These are phyloP conservation scores for Sula dactylatra DNA, from an alignment of 2,113 vertebrate species.

Conservation along the genomic window DNA sequence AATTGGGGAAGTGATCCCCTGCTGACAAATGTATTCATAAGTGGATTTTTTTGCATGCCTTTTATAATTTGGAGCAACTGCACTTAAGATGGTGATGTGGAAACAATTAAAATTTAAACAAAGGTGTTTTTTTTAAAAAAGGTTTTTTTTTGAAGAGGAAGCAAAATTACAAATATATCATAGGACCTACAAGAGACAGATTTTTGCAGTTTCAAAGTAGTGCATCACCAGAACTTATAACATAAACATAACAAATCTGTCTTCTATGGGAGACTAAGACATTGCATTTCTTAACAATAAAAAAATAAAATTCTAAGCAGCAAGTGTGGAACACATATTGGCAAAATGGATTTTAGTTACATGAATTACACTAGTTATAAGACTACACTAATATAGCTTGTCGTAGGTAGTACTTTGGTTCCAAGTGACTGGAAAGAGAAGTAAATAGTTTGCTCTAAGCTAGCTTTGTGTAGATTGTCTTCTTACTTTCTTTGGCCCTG, in stretches of 20 bases:
- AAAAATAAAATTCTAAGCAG: conserved; percentile 55
- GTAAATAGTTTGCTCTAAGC: background rate
- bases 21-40: background rate
- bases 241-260: conserved; percentile 48
- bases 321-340: conserved; percentile 51
- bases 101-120: conserved; percentile 52
- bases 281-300: conserved; percentile 58
- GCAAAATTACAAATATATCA: conserved; percentile 37
- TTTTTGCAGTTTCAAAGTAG: conserved; percentile 41
- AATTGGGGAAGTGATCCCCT: background rate
- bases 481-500: background rate
- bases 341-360: conserved; percentile 65
- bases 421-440: background rate
- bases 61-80: background rate
- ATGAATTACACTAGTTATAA: conserved; percentile 50
- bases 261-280: conserved; percentile 9
- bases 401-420: background rate
- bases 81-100: background rate
- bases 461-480: background rate
- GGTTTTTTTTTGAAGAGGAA: background rate
- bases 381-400: conserved; percentile 24
- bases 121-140: conserved; percentile 28
- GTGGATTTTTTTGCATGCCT: background rate
- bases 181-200: background rate
- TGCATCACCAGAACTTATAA: conserved; percentile 43